Evolutionary conservation across 2,888 invertebrate genomes (phyloP), one percentile per base, ranked within the genome.

Genomic region (Adineta ricciae): DNA sequence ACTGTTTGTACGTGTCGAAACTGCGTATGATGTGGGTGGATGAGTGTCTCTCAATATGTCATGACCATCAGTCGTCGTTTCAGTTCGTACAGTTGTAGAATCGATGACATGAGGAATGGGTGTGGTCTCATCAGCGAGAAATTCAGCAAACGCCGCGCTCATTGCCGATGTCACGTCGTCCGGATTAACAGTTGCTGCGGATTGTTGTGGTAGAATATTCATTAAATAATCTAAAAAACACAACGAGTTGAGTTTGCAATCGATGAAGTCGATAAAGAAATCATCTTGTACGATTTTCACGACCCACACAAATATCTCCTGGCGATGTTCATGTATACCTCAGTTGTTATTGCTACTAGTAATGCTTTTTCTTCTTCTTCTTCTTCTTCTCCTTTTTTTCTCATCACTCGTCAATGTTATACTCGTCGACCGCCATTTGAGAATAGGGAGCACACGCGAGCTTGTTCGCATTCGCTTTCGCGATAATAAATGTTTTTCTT

Each of bases 91-190:
- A 41, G 3, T 78, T 78, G 78, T n/a, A 24, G 78, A 21, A 41
- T 78, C 21, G 41, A 64, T 16, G 19, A 64, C 5, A 64, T 32
- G 32, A 64, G 64, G 0, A 32, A 32, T 78, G 24, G 41, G 24
- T 5, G 78, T 78, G 0, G 78, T 24, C 41, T 78, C 78, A 5
- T 0, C 24, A 41, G 78, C 19, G 11, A 78, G 3, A 78, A 78
- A 78, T 78, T 78, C 41, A 41, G 78, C 78, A 78, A 78, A 78
- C 41, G 78, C 78, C 14, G 41, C 38, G 41, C 41, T 78, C n/a
- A 78, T 78, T 24, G 78, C 78, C 41, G 78, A 78, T 78, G 78
- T 41, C 3, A 78, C 78, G 38, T 41, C 78, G 38, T 78, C 78
- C 3, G 78, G 19, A 64, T 64, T 64, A 32, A 2, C 64, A 14